phyloP scores from a whole-genome alignment of 2,888 invertebrate genomes.

The Callinectes sapidus region DNA sequence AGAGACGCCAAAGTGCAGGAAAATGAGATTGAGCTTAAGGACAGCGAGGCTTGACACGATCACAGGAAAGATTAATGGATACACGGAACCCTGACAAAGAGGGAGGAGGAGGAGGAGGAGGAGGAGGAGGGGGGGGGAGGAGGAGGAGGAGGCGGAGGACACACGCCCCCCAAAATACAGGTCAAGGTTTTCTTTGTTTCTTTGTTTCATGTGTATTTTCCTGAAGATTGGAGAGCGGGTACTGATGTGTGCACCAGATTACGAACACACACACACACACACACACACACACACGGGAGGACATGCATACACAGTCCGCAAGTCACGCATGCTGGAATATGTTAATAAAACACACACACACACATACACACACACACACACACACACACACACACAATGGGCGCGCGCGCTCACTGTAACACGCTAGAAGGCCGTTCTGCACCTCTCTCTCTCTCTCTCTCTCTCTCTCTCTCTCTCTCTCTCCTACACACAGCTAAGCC shows the following conservation, averaged over 20 bases:
- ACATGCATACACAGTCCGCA: neutral
- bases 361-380: constrained; percentile 29
- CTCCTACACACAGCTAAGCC: neutral
- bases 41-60: constrained; percentile 9
- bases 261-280: neutral
- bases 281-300: neutral
- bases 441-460: constrained; percentile 16
- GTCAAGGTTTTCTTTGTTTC: constrained; percentile 20
- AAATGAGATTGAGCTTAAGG: neutral
- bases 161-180: neutral
- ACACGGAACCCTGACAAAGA: constrained; percentile 15
- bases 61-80: constrained; percentile 13
- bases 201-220: neutral
- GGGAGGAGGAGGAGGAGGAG: neutral
- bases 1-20: neutral
- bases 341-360: neutral
- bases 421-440: neutral
- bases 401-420: neutral
- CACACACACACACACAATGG: constrained; percentile 36
- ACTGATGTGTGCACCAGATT: neutral
- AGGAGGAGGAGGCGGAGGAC: neutral
- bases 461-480: neutral
- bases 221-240: neutral
- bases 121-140: neutral
- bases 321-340: constrained; percentile 3